These are phyloP conservation scores for Octopus sinensis DNA, from an alignment of 1,140 invertebrate species.

Conservation along the genomic window DNA sequence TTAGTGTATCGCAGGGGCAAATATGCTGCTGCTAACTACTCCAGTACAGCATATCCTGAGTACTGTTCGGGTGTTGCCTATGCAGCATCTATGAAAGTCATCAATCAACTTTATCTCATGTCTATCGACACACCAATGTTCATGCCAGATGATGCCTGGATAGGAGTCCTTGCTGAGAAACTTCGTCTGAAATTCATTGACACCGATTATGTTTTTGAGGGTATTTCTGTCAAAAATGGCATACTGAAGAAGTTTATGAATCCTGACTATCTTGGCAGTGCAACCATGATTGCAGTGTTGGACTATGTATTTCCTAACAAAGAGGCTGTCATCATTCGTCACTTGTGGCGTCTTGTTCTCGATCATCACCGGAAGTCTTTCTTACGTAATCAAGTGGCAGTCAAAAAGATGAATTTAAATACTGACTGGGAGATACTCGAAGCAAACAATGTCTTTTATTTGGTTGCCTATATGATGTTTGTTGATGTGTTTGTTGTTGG, in stretches of 20 bases:
- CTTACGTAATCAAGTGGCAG: background rate
- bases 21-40: slow-evolving; percentile 14
- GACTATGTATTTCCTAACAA: slow-evolving; percentile 25
- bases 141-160: slow-evolving; percentile 26
- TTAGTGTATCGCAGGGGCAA: slow-evolving; percentile 11
- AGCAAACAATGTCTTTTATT: background rate
- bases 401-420: background rate
- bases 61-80: slow-evolving; percentile 32
- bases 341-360: slow-evolving; percentile 26
- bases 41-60: slow-evolving; percentile 18
- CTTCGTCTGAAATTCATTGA: slow-evolving; percentile 26
- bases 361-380: slow-evolving; percentile 22
- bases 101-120: slow-evolving; percentile 23
- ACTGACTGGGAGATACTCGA: slow-evolving; percentile 10
- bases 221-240: slow-evolving; percentile 22
- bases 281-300: slow-evolving; percentile 29
- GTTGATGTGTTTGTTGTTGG: slow-evolving; percentile 15
- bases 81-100: slow-evolving; percentile 19
- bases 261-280: slow-evolving; percentile 19
- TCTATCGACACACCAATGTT: slow-evolving; percentile 24
- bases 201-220: slow-evolving; percentile 26
- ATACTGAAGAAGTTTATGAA: slow-evolving; percentile 26
- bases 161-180: slow-evolving; percentile 29
- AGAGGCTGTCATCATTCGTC: slow-evolving; percentile 28
- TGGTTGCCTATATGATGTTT: slow-evolving; percentile 9